Evolutionary conservation across 2,113 vertebrate species (phyloP).

Genomic region (Epinephelus moara): DNA sequence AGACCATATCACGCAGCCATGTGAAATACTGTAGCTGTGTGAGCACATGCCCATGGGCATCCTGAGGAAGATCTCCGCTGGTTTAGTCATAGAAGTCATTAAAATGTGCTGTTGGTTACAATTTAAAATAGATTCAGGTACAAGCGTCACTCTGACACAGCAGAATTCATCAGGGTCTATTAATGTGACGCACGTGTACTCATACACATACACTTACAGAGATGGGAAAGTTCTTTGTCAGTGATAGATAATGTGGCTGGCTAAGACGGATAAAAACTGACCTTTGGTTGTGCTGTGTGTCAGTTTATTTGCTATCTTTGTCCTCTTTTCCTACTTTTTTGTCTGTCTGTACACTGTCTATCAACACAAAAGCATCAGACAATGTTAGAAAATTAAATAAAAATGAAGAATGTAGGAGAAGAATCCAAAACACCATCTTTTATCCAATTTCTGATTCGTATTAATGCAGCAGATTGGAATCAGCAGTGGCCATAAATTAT

Average conservation of each 20-base stretch:
- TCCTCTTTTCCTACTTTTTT: neutral
- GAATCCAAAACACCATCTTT: neutral
- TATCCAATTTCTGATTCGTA: neutral
- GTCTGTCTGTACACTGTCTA: neutral
- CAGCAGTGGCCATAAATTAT: neutral
- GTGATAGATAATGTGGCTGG: slow-evolving; percentile 1
- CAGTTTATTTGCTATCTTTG: neutral
- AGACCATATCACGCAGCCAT: slow-evolving; percentile 69
- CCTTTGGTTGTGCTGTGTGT: neutral
- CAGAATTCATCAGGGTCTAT: slow-evolving; percentile 54
- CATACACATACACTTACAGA: slow-evolving; percentile 3
- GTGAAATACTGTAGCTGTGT: slow-evolving; percentile 54
- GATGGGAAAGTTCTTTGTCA: slow-evolving; percentile 13
- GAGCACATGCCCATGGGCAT: slow-evolving; percentile 49
- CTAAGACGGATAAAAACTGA: neutral
- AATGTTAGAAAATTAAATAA: neutral
- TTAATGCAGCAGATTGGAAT: neutral
- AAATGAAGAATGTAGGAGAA: neutral
- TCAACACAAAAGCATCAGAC: neutral
- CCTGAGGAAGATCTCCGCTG: slow-evolving; percentile 40
- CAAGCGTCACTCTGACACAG: slow-evolving; percentile 62
- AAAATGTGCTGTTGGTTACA: slow-evolving; percentile 65
- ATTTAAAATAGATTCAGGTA: slow-evolving; percentile 70
- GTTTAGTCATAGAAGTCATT: slow-evolving; percentile 66
- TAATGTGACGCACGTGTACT: slow-evolving; percentile 45